These are phyloP conservation scores for Drosophila chauvacae DNA, from an alignment of 1,140 invertebrate genomes.

Conservation along the genomic window DNA sequence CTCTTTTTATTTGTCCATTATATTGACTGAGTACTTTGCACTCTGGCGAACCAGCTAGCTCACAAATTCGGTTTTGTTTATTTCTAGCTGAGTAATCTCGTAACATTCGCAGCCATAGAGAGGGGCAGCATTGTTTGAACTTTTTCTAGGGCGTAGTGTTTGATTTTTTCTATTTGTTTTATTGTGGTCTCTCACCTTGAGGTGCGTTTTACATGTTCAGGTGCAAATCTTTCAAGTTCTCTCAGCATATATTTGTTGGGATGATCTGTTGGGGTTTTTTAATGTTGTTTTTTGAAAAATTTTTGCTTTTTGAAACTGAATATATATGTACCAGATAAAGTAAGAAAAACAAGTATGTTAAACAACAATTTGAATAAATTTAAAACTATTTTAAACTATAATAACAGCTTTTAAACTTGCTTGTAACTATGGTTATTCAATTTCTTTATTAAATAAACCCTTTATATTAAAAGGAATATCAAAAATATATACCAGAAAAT, in stretches of 20 bases:
- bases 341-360: not conserved
- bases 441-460: not conserved
- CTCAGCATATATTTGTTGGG: not conserved
- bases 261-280: not conserved
- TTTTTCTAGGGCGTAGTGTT: conserved; percentile 19
- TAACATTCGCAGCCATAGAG: conserved; percentile 3
- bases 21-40: conserved; percentile 23
- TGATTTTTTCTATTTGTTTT: conserved; percentile 5
- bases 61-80: conserved; percentile 11
- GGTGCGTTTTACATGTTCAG: conserved; percentile 27
- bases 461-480: not conserved
- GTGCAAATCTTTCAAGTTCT: conserved; percentile 18
- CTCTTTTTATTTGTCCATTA: conserved; percentile 3
- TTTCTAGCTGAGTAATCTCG: conserved; percentile 8
- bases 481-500: not conserved
- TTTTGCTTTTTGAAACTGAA: too few species aligned
- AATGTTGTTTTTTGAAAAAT: not conserved
- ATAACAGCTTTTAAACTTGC: not conserved
- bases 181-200: conserved; percentile 19
- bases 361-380: not conserved
- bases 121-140: conserved; percentile 18
- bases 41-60: conserved; percentile 4
- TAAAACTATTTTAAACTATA: too few species aligned
- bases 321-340: too few species aligned
- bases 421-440: too few species aligned